Conservation (phyloP, 2,888 invertebrate species). For the Melipona bicolor region DNA sequence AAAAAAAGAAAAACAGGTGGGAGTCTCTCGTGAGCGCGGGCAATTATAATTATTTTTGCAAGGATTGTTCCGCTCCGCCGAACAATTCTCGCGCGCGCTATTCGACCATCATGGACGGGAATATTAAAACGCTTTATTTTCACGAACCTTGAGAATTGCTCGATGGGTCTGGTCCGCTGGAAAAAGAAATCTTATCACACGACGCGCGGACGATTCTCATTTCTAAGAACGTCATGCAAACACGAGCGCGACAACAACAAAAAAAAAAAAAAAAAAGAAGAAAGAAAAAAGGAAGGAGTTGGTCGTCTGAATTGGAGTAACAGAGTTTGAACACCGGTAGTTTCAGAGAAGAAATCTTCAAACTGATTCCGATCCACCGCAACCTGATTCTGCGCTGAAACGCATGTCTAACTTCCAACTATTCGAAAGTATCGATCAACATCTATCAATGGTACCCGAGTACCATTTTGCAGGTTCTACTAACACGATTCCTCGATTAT, state of each 20-base stretch:
- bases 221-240: background rate
- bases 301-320: background rate
- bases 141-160: background rate
- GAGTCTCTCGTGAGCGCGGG: background rate
- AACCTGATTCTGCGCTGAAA: constrained; percentile 11
- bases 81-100: background rate
- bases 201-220: background rate
- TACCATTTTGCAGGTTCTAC: constrained; percentile 27
- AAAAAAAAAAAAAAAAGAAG: background rate
- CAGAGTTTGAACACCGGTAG: background rate
- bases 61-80: background rate
- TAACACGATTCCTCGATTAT: constrained; percentile 41
- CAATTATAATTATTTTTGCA: constrained; percentile 16
- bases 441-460: constrained; percentile 29
- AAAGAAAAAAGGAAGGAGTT: background rate
- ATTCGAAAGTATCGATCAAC: constrained; percentile 48
- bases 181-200: background rate
- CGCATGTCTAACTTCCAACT: constrained; percentile 28
- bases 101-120: background rate
- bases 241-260: no score
- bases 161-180: background rate
- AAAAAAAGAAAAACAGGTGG: background rate
- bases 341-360: constrained; percentile 5
- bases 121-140: constrained; percentile 9
- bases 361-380: background rate